phyloP scores from a whole-genome alignment of 2,888 invertebrate genomes.

The Conomelus anceps region DNA sequence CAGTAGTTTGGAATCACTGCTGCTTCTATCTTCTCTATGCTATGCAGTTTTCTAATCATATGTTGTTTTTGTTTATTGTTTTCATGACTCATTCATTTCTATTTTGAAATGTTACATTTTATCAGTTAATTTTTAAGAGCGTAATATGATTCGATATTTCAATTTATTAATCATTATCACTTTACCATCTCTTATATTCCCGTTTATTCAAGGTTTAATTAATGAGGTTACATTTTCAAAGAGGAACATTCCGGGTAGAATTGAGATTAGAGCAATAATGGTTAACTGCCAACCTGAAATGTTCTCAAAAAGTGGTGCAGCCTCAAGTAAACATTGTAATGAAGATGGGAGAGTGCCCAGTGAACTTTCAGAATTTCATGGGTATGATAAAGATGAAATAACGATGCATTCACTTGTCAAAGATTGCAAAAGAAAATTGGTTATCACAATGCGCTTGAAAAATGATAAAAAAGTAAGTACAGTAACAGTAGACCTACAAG shows the following conservation, averaged over 20 bases:
- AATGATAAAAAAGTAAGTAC: too few species aligned
- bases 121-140: background rate
- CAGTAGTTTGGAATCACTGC: too few species aligned
- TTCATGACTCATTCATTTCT: background rate
- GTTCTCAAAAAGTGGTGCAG: background rate
- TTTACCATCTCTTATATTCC: background rate
- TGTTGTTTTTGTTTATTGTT: background rate
- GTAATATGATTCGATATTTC: background rate
- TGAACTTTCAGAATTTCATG: constrained; percentile 21
- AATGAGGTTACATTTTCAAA: background rate
- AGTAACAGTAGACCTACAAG: too few species aligned
- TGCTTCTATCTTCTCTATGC: too few species aligned
- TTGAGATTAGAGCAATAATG: background rate
- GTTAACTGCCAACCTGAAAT: background rate
- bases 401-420: too few species aligned
- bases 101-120: background rate
- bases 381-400: too few species aligned
- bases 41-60: background rate
- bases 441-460: too few species aligned
- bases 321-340: background rate
- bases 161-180: background rate
- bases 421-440: too few species aligned
- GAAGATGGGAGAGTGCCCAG: background rate
- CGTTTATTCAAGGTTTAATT: background rate
- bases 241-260: background rate